phyloP scores from a whole-genome alignment of 2,888 invertebrate species.

The Tetheella fluctuosa region DNA sequence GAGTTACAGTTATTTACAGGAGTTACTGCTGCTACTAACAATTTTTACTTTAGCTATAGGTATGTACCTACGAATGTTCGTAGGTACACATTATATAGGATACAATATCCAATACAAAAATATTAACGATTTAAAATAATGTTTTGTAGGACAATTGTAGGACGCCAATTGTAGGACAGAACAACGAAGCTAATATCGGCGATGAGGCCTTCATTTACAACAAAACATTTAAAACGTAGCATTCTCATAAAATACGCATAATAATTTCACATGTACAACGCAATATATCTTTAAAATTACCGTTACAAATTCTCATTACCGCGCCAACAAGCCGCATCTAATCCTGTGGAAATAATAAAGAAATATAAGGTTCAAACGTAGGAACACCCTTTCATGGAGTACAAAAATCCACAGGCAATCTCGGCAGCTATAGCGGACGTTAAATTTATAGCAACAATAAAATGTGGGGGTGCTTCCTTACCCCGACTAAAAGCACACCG shows the following conservation, averaged over 20 bases:
- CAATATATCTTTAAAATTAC: constrained; percentile 54
- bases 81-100: background rate
- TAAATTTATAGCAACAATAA: constrained; percentile 82
- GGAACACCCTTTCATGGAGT: constrained; percentile 53
- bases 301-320: constrained; percentile 56
- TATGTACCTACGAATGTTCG: no score
- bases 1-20: background rate
- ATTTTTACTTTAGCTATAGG: background rate
- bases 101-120: background rate
- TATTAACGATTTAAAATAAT: background rate
- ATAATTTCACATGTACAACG: constrained; percentile 29
- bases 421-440: constrained; percentile 67
- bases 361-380: constrained; percentile 42
- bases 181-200: background rate
- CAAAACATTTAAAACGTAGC: background rate
- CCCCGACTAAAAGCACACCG: constrained; percentile 62
- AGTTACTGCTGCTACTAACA: background rate
- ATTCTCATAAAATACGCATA: constrained; percentile 9
- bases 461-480: constrained; percentile 73
- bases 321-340: constrained; percentile 38
- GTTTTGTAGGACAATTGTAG: no score
- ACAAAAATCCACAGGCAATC: constrained; percentile 80
- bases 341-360: constrained; percentile 41
- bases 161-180: no score
- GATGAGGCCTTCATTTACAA: background rate